Conservation (phyloP, 2,888 invertebrate species). For the Chalcis sispes region DNA sequence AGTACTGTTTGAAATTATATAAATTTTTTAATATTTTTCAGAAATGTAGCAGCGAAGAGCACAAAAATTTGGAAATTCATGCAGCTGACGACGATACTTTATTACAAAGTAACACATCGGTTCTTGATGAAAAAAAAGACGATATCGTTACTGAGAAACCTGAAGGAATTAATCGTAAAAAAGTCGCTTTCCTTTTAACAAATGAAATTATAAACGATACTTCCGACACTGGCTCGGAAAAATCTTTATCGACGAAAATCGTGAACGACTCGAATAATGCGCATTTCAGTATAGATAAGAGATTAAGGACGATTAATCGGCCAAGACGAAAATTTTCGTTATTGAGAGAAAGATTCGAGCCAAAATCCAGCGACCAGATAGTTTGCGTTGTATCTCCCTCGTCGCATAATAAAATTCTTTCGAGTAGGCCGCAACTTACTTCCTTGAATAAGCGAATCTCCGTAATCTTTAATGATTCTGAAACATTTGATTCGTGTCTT, state of each 20-base stretch:
- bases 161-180: constrained; percentile 20
- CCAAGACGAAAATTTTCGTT: constrained; percentile 80
- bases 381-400: constrained; percentile 61
- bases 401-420: constrained; percentile 29
- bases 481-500: constrained; percentile 57
- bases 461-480: constrained; percentile 60
- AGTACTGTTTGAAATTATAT: background rate
- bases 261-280: background rate
- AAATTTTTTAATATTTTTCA: constrained; percentile 31
- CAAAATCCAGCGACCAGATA: constrained; percentile 71
- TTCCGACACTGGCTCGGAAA: constrained; percentile 16
- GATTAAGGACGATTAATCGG: constrained; percentile 68
- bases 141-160: constrained; percentile 7
- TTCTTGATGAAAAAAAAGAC: background rate
- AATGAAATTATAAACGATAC: constrained; percentile 49
- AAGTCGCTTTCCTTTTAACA: constrained; percentile 42
- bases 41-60: constrained; percentile 34
- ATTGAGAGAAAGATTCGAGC: constrained; percentile 80
- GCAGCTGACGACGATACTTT: background rate
- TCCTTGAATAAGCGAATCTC: constrained; percentile 58
- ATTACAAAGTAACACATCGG: background rate
- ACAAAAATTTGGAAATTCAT: background rate
- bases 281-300: constrained; percentile 56
- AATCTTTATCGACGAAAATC: constrained; percentile 25
- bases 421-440: constrained; percentile 18